phyloP scores from a whole-genome alignment of 2,113 vertebrate species.

The Saimiri boliviensis region DNA sequence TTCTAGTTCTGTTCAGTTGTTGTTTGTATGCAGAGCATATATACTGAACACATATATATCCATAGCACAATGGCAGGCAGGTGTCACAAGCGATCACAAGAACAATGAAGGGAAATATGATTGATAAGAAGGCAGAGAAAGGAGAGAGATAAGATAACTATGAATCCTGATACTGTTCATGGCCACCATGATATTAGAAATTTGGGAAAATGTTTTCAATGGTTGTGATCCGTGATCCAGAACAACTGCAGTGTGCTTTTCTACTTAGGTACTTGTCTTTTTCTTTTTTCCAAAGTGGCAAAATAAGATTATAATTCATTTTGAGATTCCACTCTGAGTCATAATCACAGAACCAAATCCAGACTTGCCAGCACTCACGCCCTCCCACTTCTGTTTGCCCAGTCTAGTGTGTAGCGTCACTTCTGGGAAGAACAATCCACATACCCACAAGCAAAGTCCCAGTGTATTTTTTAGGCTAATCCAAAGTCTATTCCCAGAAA shows the following conservation, averaged over 20 bases:
- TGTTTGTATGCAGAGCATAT: background rate
- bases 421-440: conserved; percentile 66
- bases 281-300: background rate
- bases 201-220: background rate
- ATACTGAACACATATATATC: background rate
- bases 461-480: conserved; percentile 42
- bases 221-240: background rate
- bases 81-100: background rate
- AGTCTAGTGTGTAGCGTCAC: background rate
- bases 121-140: background rate
- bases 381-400: background rate
- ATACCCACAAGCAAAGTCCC: conserved; percentile 54
- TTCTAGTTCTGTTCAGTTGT: background rate
- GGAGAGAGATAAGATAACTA: background rate
- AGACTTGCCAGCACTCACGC: background rate
- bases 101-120: background rate
- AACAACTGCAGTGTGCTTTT: background rate
- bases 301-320: conserved; percentile 14
- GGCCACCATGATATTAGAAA: background rate
- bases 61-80: background rate
- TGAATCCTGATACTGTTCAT: background rate
- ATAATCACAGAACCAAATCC: background rate
- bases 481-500: conserved; percentile 63
- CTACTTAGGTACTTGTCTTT: background rate
- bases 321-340: conserved; percentile 9